Conservation (phyloP, 2,113 vertebrate genomes). For the Ginglymostoma cirratum region DNA sequence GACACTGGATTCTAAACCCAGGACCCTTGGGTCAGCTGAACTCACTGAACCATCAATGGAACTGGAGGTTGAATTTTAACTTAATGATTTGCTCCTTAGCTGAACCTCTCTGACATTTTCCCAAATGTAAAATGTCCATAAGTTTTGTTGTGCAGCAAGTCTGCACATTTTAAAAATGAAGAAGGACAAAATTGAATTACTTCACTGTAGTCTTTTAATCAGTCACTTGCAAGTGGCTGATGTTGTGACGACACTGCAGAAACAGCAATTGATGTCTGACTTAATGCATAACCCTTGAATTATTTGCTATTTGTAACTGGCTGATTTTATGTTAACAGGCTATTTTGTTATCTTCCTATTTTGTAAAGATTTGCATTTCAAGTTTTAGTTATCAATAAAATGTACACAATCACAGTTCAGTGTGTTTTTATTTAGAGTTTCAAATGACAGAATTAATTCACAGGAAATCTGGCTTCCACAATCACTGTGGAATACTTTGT, state of each 20-base stretch:
- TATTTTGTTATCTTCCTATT: neutral
- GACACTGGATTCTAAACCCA: neutral
- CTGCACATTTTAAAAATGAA: neutral
- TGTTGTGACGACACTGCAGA: neutral
- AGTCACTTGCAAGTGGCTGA: neutral
- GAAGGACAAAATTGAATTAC: neutral
- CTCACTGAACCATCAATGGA: neutral
- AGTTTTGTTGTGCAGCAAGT: neutral
- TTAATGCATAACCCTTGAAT: neutral
- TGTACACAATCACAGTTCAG: neutral
- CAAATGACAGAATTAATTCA: neutral
- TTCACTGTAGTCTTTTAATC: neutral
- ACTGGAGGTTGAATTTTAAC: neutral
- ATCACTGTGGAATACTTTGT: neutral
- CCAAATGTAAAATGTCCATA: neutral
- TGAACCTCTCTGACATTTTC: neutral
- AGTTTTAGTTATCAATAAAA: neutral
- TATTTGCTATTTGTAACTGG: neutral
- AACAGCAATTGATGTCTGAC: neutral
- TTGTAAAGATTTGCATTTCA: neutral
- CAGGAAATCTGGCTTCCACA: neutral
- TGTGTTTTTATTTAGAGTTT: neutral
- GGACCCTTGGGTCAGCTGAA: neutral
- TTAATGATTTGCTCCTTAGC: neutral
- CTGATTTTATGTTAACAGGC: neutral